A percentile compares a stretch with the other conserved stretches of the same genome.
Conservation (phyloP, 2,113 vertebrate species). For the Ammodytes dubius region DNA sequence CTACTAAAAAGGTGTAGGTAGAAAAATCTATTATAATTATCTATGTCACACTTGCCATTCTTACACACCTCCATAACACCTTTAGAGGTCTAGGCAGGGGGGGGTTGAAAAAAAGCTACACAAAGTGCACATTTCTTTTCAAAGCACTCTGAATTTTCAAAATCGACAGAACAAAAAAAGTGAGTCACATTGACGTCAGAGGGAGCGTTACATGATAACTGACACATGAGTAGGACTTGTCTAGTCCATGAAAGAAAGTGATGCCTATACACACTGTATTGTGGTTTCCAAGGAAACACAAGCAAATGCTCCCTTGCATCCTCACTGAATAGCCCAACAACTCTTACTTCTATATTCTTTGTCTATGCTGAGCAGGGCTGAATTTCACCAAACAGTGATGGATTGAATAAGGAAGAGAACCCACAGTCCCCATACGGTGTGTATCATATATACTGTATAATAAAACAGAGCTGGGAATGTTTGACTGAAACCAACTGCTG, state of each 20-base stretch:
- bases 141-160: neutral
- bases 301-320: conserved; percentile 29
- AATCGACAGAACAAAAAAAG: neutral
- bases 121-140: neutral
- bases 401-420: too few relatives aligned
- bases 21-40: neutral
- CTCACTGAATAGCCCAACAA: conserved; percentile 18
- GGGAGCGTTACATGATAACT: conserved; percentile 15
- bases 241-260: conserved; percentile 12
- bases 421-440: too few relatives aligned
- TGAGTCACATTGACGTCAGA: conserved; percentile 57
- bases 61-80: neutral
- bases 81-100: neutral
- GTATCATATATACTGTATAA: too few relatives aligned
- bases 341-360: neutral
- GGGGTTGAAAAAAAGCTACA: neutral
- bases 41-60: neutral
- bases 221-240: conserved; percentile 26
- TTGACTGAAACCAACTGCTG: neutral
- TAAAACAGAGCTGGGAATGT: neutral
- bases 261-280: conserved; percentile 9
- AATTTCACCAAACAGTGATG: too few relatives aligned
- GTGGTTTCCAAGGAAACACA: conserved; percentile 64
- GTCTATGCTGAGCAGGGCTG: too few relatives aligned
- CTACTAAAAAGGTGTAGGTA: neutral